Evolutionary conservation across 1,140 invertebrate species (phyloP), one percentile per base, ranked within the genome.

Genomic region (Bicyclus anynana): DNA sequence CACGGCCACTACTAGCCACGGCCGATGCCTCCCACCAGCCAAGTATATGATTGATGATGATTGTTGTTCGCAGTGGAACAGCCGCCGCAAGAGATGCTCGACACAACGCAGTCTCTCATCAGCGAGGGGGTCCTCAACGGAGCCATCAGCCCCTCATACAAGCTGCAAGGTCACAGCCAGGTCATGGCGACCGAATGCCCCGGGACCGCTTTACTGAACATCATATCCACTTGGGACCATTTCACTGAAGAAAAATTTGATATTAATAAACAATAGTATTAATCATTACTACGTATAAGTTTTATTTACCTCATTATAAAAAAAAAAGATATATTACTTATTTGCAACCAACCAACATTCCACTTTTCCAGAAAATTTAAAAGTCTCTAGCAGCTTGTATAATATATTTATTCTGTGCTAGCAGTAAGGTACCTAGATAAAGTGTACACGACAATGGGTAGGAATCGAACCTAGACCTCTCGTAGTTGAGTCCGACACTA

Each of bases 131-230:
- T 95, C 0, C 63, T 87, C 9, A 63, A 72, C 2, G 91, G 91
- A 0, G 84, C 90, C 58, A 92, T 95, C 27, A 77, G 82, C 14
- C 53, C 78, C 0, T 71, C 92, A 56, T 95, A 94, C 68, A 92
- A 90, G 37, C 75, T 95, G 18, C 67, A 94, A 9, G 94, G 93
- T 0, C 94, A 95, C 69, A 82, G 91, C n/a, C 94, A 95, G 77
- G 88, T 92, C 0, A 85, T 89, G 65, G 75, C 87, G 0, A 95
- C 94, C 0, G 90, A 92, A 58, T 95, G 94, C 72, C 94, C 94
- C 0, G 94, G 94, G 0, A 85, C 90, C 1, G 74, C 84, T 0
- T 78, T 95, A 0, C 92, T 91, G 48, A 67, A 89, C 0, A 90
- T 92, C 38, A 93, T 95, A 23, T 83, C 89, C 5, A 91, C 76